Conservation (phyloP, 2,797 vertebrate species). For the Malacoctenus gilli region DNA sequence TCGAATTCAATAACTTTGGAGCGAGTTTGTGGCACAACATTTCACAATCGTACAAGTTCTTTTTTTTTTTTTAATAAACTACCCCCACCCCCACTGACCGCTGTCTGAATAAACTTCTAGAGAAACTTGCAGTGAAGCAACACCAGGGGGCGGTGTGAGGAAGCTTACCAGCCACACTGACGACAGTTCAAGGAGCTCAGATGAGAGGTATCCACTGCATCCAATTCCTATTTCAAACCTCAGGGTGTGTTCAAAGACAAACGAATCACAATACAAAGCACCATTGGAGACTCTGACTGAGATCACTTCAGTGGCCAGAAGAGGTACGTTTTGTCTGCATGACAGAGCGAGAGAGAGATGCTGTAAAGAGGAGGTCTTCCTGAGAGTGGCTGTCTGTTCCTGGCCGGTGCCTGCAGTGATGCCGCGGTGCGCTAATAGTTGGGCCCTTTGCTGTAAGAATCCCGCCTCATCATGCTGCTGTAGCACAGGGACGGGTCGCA, state of each 20-base stretch:
- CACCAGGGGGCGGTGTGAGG: constrained; percentile 58
- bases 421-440: constrained; percentile 85
- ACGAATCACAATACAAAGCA: constrained; percentile 32
- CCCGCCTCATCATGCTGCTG: constrained; percentile 87
- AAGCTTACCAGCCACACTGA: constrained; percentile 46
- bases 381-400: constrained; percentile 84
- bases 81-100: no score
- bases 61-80: no score
- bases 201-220: constrained; percentile 31
- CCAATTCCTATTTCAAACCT: constrained; percentile 34
- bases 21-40: constrained; percentile 10
- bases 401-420: constrained; percentile 64
- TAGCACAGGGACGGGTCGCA: constrained; percentile 95
- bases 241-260: constrained; percentile 32
- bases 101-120: no score
- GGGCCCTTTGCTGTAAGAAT: constrained; percentile 95
- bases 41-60: constrained; percentile 18
- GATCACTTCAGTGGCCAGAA: constrained; percentile 54
- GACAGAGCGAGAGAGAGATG: constrained; percentile 74
- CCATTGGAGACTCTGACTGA: constrained; percentile 39
- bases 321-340: constrained; percentile 85
- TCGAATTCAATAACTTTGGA: no score
- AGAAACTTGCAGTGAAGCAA: constrained; percentile 47
- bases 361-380: constrained; percentile 87
- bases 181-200: constrained; percentile 32